Base-by-base conservation (phyloP, 2,888 invertebrate species). In the Euproctis similis region DNA sequence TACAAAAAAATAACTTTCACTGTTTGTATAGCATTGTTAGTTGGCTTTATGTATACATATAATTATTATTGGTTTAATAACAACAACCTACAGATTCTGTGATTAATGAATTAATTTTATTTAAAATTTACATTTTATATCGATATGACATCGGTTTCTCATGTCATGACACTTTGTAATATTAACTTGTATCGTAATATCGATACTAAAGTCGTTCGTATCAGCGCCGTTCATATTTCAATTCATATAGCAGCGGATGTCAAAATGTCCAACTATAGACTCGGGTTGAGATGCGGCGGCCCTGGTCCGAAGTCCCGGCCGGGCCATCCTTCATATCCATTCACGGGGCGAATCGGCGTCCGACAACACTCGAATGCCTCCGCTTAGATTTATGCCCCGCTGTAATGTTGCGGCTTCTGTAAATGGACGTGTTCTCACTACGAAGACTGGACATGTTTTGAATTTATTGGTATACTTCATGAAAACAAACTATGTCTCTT, bases 281-380 rank as follows among this genome's bases (percentile, higher is more conserved):
- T 34, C 58, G 49, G 36, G 53, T 39, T 51, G 73, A 72, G 61
- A 66, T 55, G 67, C 59, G 55, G 67, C 59, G 55, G 57, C 56
- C 58, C 54, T 53, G 53, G 55, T 47, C 53, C 43, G 36, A 42
- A 53, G 59, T 53, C 12, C 52, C 51, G 51, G 28, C 21, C 41
- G 46, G 68, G 55, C 61, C 66, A 80, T 81, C 78, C 68, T 57
- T 81, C 82, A 81, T 82, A 77, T 62, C 76, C 71, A 77, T 81
- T 80, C 74, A 78, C 55, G 66, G 59, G 44, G 52, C 41, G 46
- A 52, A 43, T 48, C 53, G 45, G 59, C 57, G 58, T 58, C 49
- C 55, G 55, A 68, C 60, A 77, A 78, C 77, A 75, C 73, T 51
- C 44, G 42, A 52, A 51, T 44, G 52, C 47, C 54, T 69, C 46